A percentile compares a stretch with the other conserved stretches of the same genome.
These are phyloP conservation scores for Aphaenogaster rudis DNA, from an alignment of 1,140 invertebrate species.

Conservation along the genomic window DNA sequence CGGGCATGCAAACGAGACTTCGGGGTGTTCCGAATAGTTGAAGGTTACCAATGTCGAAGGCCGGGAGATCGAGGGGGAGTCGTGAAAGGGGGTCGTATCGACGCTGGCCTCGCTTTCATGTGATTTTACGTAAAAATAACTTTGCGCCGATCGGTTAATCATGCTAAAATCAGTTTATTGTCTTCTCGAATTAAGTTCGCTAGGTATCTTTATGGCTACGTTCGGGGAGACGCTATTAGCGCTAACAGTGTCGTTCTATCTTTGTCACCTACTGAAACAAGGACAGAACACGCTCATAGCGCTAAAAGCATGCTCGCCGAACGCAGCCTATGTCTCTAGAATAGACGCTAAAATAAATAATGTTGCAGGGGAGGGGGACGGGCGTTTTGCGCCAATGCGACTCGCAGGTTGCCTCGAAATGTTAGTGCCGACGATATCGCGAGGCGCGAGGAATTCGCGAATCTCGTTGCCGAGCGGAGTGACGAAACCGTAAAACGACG, in stretches of 20 bases:
- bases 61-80: constrained; percentile 2
- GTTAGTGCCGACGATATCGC: neutral
- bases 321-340: neutral
- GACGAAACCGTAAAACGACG: constrained; percentile 21
- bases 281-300: no score
- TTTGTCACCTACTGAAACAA: no score
- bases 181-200: neutral
- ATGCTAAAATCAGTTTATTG: neutral
- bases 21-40: constrained; percentile 70
- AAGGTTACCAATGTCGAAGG: constrained; percentile 70
- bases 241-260: no score
- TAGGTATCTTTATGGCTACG: neutral
- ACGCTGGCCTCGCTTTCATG: neutral
- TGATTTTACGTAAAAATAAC: neutral
- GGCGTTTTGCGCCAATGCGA: neutral
- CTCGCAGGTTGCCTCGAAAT: neutral
- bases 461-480: neutral
- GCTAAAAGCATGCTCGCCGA: no score
- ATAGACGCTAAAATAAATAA: neutral
- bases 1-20: constrained; percentile 76
- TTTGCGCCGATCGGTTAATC: neutral
- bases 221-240: no score
- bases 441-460: neutral
- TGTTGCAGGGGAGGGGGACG: neutral
- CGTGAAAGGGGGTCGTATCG: neutral